Evolutionary conservation across 2,113 vertebrate species (phyloP), one percentile per base, ranked within the genome.

Genomic region (Myotis davidii): DNA sequence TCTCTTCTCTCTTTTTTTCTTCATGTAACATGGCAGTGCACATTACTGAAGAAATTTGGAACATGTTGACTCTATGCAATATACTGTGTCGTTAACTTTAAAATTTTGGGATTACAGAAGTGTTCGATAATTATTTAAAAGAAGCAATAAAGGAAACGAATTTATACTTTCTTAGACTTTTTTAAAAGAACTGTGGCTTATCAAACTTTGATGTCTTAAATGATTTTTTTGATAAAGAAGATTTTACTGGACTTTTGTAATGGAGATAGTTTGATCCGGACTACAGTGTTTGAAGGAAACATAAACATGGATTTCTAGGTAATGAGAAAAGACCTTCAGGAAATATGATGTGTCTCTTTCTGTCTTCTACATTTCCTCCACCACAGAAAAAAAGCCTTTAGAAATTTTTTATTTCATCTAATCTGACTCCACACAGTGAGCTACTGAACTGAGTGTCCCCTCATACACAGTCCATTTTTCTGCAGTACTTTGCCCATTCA

Each of bases 331-430:
- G 12, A 74, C 52, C 3, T 78, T 69, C 32, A 85, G 39, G 56
- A 94, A 87, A 69, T 69, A 61, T 67, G 13, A 88, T 37, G 45
- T 91, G 16, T 69, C 20, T 7, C 61, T 86, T 78, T 23, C 21
- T 82, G 64, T 45, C 16, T 32, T 23, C 11, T 90, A 39, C 2
- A 61, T 10, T 78, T 94, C 17, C 14, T 61, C n/a, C 2, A 18
- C 59, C 20, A 65, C 3, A 87, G 79, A 27, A 61, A 37, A 61
- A 72, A 85, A 8, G 1, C 3, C 6, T 70, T 86, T 42, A 64
- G 20, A 42, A 74, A 18, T 78, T 37, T 82, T 93, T 76, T 8
- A 48, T 93, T 78, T 96, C 79, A 54, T 56, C 56, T 76, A 89
- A 64, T 74, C 9, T 64, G n/a, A 84, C 29, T 79, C n/a, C 18